Evolutionary conservation across 2,113 vertebrate species (phyloP).

Genomic region (Nymphicus hollandicus): DNA sequence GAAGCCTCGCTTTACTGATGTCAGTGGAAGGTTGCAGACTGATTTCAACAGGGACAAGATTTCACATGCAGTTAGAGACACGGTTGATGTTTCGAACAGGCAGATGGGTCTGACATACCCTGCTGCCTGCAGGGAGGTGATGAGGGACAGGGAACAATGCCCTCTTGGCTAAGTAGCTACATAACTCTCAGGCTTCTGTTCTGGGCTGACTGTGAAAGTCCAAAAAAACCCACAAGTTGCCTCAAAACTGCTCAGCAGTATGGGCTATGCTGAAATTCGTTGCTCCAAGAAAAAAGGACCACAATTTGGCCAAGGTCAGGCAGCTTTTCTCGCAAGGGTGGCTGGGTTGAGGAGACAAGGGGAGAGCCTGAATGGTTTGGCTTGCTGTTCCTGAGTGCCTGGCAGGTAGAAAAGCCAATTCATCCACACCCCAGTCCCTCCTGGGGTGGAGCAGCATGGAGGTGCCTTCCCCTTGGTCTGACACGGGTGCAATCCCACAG

Average conservation of each 20-base stretch:
- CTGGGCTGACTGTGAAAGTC: neutral
- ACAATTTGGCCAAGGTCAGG: neutral
- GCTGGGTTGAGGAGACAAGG: neutral
- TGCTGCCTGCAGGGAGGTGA: neutral
- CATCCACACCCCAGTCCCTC: neutral
- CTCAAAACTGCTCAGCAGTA: neutral
- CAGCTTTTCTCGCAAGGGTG: accelerated
- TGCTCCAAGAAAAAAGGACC: neutral
- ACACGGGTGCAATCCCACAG: neutral
- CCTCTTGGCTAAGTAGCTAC: neutral
- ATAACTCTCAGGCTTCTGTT: neutral
- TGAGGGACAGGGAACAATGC: neutral
- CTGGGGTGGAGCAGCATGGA: accelerated
- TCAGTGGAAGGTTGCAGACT: neutral
- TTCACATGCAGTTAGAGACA: neutral
- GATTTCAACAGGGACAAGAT: neutral
- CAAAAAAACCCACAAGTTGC: neutral
- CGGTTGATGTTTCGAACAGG: neutral
- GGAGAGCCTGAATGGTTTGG: neutral
- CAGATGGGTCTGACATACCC: neutral
- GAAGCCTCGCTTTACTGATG: neutral
- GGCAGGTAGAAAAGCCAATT: neutral
- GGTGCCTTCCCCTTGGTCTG: neutral
- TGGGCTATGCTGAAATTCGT: accelerated
- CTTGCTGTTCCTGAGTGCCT: neutral